These are phyloP conservation scores for Mythimna lalbum DNA, from an alignment of 2,888 invertebrate species.

Conservation along the genomic window DNA sequence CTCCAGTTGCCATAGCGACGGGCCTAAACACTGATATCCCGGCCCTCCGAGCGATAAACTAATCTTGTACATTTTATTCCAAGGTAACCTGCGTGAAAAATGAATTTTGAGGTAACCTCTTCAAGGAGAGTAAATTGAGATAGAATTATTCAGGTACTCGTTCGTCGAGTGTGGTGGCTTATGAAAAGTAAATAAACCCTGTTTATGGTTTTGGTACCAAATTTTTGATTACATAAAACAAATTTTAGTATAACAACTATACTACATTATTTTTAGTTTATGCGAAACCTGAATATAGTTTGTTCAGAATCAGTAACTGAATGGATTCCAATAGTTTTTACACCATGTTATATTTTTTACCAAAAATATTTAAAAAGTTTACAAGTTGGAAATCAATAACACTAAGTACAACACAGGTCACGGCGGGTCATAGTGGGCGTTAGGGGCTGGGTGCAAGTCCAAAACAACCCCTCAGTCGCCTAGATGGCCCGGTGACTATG, in stretches of 20 bases:
- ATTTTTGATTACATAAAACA: constrained; percentile 34
- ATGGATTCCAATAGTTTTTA: no score
- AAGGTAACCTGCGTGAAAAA: constrained; percentile 77
- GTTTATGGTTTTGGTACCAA: constrained; percentile 46
- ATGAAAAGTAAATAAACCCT: constrained; percentile 58
- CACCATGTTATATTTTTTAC: no score
- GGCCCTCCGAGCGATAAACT: constrained; percentile 73
- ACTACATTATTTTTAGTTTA: no score
- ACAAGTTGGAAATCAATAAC: no score
- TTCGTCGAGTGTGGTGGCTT: constrained; percentile 50
- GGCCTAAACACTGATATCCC: constrained; percentile 77
- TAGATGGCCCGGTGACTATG: no score
- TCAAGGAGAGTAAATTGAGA: constrained; percentile 72
- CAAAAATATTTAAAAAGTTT: no score
- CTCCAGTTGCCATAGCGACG: constrained; percentile 80
- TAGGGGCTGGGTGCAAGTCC: no score
- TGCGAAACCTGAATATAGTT: no score
- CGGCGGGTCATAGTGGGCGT: no score
- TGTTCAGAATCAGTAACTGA: no score
- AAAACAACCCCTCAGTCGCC: no score
- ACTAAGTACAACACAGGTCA: no score
- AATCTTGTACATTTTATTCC: constrained; percentile 79
- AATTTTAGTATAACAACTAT: constrained; percentile 14
- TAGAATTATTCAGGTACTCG: constrained; percentile 76
- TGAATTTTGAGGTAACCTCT: constrained; percentile 79